Base-by-base conservation (phyloP, 2,797 vertebrate genomes). In the Miichthys miiuy region DNA sequence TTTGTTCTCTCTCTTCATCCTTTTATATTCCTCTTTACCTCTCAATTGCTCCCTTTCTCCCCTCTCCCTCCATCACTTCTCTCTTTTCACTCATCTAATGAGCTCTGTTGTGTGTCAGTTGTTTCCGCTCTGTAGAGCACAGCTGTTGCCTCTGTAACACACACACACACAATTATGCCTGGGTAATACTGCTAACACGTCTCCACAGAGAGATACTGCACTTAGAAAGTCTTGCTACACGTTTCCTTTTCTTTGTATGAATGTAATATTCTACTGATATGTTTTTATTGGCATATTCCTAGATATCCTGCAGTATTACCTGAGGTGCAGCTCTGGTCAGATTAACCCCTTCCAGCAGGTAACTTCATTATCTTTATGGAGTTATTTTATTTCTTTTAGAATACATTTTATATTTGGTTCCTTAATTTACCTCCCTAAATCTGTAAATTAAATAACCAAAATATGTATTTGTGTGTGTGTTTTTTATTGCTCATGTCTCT, bases 321-420 rank as follows among this genome's bases (percentile, higher is more conserved):
- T 99, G 82, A 95, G 89, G 86, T 99, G 98, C 85, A 96, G 93
- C 69, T 86, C 96, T 77, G 96, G 93, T 1, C 96, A 97, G 76
- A 73, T 95, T 51, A 99, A 98, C 89, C 98, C 98, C 48, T 99
- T 99, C 92, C 97, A 98, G 93, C 97, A 98, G 96, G 98, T 99
- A 92, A 79, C 83, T 76, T 47, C 54, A 4, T 1, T 21, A 20
- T 66, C 17, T 30, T 41, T 7, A 46, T 62, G 3, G 1, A 12
- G 44, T 50, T 60, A 21, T 3, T 73, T 60, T 25, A 1, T 16
- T 18, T 2, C 4, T 23, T 18, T 27, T 12, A n/a, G 0, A 52
- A 46, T 48, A 12, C n/a, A 21, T 16, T 55, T 30, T 17, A 44
- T 23, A 6, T 55, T 25, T 34, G 8, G 8, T 10, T 27, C 7